phyloP scores from a whole-genome alignment of 2,888 invertebrate species.

The Argynnis bischoffii region DNA sequence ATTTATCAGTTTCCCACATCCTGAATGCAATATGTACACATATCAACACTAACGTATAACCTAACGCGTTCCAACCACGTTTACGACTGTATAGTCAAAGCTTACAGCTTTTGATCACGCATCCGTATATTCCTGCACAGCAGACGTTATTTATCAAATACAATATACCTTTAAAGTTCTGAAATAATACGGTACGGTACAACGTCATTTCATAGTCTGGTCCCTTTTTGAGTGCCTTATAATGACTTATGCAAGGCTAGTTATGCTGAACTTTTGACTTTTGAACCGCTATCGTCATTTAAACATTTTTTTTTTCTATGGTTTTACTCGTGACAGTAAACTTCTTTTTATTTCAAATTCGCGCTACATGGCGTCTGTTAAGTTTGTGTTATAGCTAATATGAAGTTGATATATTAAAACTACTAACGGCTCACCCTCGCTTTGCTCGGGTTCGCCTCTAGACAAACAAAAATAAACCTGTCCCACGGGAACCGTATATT shows the following conservation, averaged over 20 bases:
- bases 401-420: too few relatives aligned
- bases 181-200: neutral
- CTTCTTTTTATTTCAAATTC: too few relatives aligned
- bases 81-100: constrained; percentile 37
- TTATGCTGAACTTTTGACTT: too few relatives aligned
- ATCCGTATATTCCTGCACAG: constrained; percentile 32
- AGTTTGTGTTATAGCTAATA: too few relatives aligned
- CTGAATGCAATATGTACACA: constrained; percentile 1
- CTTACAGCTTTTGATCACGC: constrained; percentile 35
- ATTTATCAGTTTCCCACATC: neutral
- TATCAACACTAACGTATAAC: constrained; percentile 11
- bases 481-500: too few relatives aligned
- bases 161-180: constrained; percentile 6
- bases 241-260: neutral
- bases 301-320: too few relatives aligned
- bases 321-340: too few relatives aligned
- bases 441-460: too few relatives aligned
- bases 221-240: neutral
- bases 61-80: constrained; percentile 27
- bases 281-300: too few relatives aligned
- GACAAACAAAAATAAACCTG: too few relatives aligned
- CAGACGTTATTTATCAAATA: constrained; percentile 31
- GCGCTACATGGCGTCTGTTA: too few relatives aligned
- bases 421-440: too few relatives aligned
- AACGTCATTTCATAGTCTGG: constrained; percentile 1